phyloP scores from a whole-genome alignment of 2,888 invertebrate species.

The Colletes collaris region DNA sequence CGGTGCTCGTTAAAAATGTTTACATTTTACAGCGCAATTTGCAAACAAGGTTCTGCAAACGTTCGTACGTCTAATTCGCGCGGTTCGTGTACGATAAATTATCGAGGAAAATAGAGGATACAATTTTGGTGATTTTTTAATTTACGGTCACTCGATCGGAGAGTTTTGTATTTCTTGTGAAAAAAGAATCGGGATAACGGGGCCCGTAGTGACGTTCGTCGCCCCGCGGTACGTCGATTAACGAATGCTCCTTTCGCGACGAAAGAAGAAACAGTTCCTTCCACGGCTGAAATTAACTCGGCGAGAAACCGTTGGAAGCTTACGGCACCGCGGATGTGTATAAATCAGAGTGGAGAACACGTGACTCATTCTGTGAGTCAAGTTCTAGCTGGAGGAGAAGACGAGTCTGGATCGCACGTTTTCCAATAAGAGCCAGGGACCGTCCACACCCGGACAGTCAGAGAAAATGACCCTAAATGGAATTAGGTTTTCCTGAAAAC shows the following conservation, averaged over 20 bases:
- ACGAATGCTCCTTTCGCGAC: slow-evolving; percentile 4
- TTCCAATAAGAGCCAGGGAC: slow-evolving; percentile 68
- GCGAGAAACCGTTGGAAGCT: slow-evolving; percentile 52
- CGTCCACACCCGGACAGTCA: too few relatives aligned
- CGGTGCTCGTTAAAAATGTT: too few relatives aligned
- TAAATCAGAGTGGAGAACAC: slow-evolving; percentile 60
- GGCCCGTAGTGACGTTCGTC: slow-evolving; percentile 1
- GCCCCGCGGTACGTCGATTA: slow-evolving; percentile 5
- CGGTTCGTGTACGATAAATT: too few relatives aligned
- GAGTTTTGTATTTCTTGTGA: too few relatives aligned
- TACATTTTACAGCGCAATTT: too few relatives aligned
- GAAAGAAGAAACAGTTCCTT: slow-evolving; percentile 13
- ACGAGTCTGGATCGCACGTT: slow-evolving; percentile 70
- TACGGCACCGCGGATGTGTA: slow-evolving; percentile 42
- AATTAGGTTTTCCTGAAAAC: too few relatives aligned
- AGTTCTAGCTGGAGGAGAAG: slow-evolving; percentile 65
- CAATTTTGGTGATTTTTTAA: too few relatives aligned
- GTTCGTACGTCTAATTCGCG: too few relatives aligned
- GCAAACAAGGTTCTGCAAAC: too few relatives aligned
- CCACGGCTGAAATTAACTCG: slow-evolving; percentile 49
- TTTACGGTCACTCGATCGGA: too few relatives aligned
- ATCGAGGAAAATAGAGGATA: too few relatives aligned
- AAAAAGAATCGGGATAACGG: slow-evolving; percentile 10
- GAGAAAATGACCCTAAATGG: too few relatives aligned
- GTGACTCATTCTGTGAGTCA: slow-evolving; percentile 77